These are phyloP conservation scores for Drosophila parthenogenetica DNA, from an alignment of 2,888 invertebrate genomes.

Conservation along the genomic window DNA sequence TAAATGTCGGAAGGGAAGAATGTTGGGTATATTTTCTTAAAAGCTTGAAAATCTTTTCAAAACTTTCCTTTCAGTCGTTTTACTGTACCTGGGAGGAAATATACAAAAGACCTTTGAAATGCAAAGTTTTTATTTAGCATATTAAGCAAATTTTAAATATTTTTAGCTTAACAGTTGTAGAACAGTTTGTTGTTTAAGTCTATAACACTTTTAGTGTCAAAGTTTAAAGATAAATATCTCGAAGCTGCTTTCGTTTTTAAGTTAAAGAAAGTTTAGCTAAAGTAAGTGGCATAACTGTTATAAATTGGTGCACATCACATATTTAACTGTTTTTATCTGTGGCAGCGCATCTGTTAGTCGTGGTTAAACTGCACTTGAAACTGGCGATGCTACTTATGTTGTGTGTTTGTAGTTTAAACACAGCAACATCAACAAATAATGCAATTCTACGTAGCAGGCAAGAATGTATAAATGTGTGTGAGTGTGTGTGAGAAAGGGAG, in stretches of 20 bases:
- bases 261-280: too few relatives aligned
- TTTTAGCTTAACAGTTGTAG: not conserved
- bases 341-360: slow-evolving; percentile 30
- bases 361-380: not conserved
- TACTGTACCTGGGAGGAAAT: too few relatives aligned
- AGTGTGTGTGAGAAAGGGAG: not conserved
- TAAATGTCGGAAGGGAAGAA: not conserved
- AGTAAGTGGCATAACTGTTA: not conserved
- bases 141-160: not conserved
- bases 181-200: not conserved
- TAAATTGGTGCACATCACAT: too few relatives aligned
- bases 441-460: slow-evolving; percentile 19
- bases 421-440: slow-evolving; percentile 14
- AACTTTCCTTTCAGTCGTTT: too few relatives aligned
- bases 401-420: slow-evolving; percentile 5
- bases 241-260: too few relatives aligned
- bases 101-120: too few relatives aligned
- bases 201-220: not conserved
- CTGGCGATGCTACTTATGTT: not conserved
- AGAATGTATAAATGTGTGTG: not conserved
- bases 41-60: too few relatives aligned
- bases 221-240: too few relatives aligned
- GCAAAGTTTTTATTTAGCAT: not conserved
- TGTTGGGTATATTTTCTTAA: too few relatives aligned
- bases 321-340: not conserved